A percentile compares a stretch with the other conserved stretches of the same genome.
Evolutionary conservation across 1,140 invertebrate species (phyloP).

Genomic region (Fopius arisanus): DNA sequence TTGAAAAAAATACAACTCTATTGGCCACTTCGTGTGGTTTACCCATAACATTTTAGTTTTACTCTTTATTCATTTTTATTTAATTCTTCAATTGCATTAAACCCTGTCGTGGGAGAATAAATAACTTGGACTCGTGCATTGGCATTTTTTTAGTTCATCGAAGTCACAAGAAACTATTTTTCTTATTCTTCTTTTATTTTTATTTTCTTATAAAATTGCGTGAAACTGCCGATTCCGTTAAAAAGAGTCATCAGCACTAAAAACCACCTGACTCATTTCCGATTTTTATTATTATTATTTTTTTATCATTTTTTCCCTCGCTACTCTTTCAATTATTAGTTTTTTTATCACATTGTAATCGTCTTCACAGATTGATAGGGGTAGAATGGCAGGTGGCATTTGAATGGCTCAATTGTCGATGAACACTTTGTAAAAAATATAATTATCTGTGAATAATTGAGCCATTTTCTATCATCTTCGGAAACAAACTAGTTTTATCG

Average conservation of each 20-base stretch:
- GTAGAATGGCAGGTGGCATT: neutral
- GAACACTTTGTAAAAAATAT: constrained; percentile 59
- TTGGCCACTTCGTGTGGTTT: neutral
- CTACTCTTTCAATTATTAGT: constrained; percentile 2
- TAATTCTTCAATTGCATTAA: neutral
- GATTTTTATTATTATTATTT: neutral
- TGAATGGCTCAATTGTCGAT: neutral
- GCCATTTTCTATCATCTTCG: constrained; percentile 52
- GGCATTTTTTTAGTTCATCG: neutral
- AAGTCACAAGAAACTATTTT: neutral
- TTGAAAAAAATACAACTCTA: constrained; percentile 2
- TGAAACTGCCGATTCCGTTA: neutral
- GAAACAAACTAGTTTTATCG: constrained; percentile 34
- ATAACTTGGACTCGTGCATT: constrained; percentile 10
- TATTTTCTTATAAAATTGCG: neutral
- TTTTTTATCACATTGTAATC: constrained; percentile 5
- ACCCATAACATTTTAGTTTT: constrained; percentile 8
- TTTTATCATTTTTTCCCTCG: neutral
- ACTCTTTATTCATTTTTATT: neutral
- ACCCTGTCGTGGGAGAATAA: constrained; percentile 3
- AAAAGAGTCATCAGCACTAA: neutral
- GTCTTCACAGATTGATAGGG: neutral
- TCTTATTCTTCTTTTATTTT: neutral
- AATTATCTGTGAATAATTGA: constrained; percentile 65
- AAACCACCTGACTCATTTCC: neutral